Evolutionary conservation across 2,797 vertebrate genomes (phyloP).

Genomic region (Lagodon rhomboides): DNA sequence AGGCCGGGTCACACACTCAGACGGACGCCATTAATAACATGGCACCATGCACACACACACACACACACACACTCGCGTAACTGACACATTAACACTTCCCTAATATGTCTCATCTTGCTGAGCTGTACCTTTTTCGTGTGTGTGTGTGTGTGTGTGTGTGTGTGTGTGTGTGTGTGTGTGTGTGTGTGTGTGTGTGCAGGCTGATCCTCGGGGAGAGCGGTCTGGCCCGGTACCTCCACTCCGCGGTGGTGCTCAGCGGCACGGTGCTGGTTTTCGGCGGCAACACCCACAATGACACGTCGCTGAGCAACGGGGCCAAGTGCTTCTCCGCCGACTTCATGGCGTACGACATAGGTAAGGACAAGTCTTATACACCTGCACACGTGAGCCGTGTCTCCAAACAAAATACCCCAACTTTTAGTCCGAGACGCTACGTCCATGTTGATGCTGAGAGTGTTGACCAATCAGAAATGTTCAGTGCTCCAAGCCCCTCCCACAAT

Average conservation of each 20-base stretch:
- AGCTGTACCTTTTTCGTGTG: background rate
- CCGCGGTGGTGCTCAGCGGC: constrained; percentile 92
- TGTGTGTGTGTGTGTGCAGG: constrained; percentile 87
- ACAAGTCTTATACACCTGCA: background rate
- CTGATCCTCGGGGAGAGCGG: constrained; percentile 93
- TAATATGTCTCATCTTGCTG: constrained; percentile 7
- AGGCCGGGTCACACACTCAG: constrained; percentile 58
- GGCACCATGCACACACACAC: constrained; percentile 35
- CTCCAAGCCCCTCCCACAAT: too few relatives aligned
- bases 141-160: constrained; percentile 65
- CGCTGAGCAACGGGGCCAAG: constrained; percentile 96
- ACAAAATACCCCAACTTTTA: too few relatives aligned
- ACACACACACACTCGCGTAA: constrained; percentile 11
- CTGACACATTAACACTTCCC: constrained; percentile 37
- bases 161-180: constrained; percentile 65
- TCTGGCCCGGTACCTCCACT: constrained; percentile 93
- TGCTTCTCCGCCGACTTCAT: constrained; percentile 96
- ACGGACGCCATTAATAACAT: constrained; percentile 58
- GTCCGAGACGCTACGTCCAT: too few relatives aligned
- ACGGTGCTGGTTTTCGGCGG: constrained; percentile 94
- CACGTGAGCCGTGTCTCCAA: background rate
- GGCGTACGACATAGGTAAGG: constrained; percentile 93
- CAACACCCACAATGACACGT: constrained; percentile 97
- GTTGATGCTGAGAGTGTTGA: too few relatives aligned
- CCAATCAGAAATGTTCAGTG: too few relatives aligned